These are phyloP conservation scores for Stercorarius parasiticus DNA, from an alignment of 2,113 vertebrate species.

Conservation along the genomic window DNA sequence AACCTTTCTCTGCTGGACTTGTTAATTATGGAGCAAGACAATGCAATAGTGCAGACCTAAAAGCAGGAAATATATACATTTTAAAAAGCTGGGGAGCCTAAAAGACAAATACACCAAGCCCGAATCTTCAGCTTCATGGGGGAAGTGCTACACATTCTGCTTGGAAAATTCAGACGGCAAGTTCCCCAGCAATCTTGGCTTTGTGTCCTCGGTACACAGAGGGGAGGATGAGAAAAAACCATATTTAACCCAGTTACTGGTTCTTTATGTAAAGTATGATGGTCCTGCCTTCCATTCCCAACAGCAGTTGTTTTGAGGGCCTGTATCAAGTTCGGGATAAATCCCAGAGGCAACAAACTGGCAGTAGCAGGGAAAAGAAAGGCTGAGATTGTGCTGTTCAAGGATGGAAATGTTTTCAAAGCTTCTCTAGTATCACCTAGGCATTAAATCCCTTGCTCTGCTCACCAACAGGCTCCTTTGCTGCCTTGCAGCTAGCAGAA, in stretches of 20 bases:
- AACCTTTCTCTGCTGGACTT: neutral
- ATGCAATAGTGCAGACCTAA: neutral
- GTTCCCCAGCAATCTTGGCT: neutral
- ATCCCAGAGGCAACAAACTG: neutral
- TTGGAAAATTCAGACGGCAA: rapidly evolving
- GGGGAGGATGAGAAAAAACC: neutral
- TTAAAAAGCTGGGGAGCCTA: neutral
- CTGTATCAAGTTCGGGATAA: neutral
- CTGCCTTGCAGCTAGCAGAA: neutral
- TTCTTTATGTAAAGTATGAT: neutral
- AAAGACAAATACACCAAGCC: neutral
- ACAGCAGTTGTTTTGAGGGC: neutral
- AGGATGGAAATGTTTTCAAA: neutral
- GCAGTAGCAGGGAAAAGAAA: neutral
- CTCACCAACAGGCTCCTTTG: neutral
- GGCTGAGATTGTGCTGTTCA: neutral
- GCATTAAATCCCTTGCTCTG: neutral
- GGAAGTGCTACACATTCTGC: rapidly evolving
- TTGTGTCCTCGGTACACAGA: rapidly evolving
- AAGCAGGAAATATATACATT: neutral
- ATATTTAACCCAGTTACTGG: neutral
- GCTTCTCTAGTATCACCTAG: neutral
- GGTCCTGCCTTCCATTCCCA: neutral
- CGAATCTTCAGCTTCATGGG: neutral
- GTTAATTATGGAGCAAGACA: neutral